Base-by-base conservation (phyloP, 2,113 vertebrate genomes). In the Heterocephalus glaber region DNA sequence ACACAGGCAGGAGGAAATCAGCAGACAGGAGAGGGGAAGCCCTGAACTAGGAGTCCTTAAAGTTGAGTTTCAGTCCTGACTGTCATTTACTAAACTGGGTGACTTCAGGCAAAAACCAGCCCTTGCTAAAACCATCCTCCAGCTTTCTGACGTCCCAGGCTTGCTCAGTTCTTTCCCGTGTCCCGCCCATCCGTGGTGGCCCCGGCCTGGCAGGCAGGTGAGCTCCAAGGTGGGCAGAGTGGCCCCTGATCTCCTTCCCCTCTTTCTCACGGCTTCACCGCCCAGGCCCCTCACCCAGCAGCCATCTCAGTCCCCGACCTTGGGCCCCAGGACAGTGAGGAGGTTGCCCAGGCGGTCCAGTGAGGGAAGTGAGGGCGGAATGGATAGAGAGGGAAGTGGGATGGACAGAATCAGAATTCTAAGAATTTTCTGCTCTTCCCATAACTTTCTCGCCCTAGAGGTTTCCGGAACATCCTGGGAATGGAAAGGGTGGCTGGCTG, bases 231-330 rank as follows among this genome's bases (percentile, higher is more conserved):
- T 56, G 82, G 28, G 52, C 35, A 26, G 79, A 72, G 35, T 1
- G 60, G 35, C 16, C 96, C 93, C 44, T 68, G 95, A 95, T 17
- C 76, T 52, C 91, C 81, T 81, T 2, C 66, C 26, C n/a, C 90
- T 20, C 47, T 72, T 47, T 83, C 87, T 44, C 79, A 4, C 22
- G 41, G 11, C 52, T 38, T 11, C 14, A 5, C 14, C 52, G 12
- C 28, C 70, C 19, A 63, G 0, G 19, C 58, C 28, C 77, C 77
- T 6, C 26, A 11, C n/a, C 44, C 8, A 8, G 22, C 0, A 7
- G 47, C 47, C n/a, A n/a, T n/a, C n/a, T n/a, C n/a, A n/a, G n/a
- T n/a, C n/a, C n/a, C n/a, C n/a, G n/a, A n/a, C n/a, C n/a, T n/a
- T n/a, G 70, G 41, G 70, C 44, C 70, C 41, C 12, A 0, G 26